Evolutionary conservation across 1,140 invertebrate genomes (phyloP).

Genomic region (Musca domestica): DNA sequence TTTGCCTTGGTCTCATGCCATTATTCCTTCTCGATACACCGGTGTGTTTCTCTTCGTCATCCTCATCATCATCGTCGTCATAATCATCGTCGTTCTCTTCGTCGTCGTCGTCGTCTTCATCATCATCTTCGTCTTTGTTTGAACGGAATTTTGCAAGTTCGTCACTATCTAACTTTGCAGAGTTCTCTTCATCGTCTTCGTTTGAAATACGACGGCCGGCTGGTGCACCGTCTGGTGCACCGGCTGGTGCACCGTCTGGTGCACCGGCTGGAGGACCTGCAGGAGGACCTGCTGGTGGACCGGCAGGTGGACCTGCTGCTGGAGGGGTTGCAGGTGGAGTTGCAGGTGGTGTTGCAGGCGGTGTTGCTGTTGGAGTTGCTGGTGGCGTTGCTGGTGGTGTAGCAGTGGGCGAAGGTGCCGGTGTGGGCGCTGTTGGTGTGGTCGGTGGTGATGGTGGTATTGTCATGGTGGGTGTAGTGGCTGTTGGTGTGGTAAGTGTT

Average conservation of each 20-base stretch:
- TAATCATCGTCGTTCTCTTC: not conserved
- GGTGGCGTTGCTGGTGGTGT: slow-evolving; percentile 16
- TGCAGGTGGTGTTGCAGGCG: not conserved
- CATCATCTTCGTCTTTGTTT: not conserved
- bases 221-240: not conserved
- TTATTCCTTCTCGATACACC: no score
- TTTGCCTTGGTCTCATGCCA: no score
- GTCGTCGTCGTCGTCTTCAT: not conserved
- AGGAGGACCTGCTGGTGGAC: slow-evolving; percentile 19
- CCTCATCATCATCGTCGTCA: no score
- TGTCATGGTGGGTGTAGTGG: not conserved
- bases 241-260: not conserved
- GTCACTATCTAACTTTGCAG: no score
- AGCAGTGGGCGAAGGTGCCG: not conserved
- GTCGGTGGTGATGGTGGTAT: not conserved
- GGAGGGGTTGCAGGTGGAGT: slow-evolving; percentile 13
- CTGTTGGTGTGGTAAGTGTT: slow-evolving; percentile 20
- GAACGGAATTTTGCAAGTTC: not conserved
- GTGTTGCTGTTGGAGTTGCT: slow-evolving; percentile 18
- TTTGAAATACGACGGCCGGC: not conserved
- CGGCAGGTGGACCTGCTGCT: not conserved
- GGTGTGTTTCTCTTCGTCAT: no score
- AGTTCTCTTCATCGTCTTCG: not conserved
- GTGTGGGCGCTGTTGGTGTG: not conserved
- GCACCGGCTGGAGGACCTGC: not conserved